These are phyloP conservation scores for Hippopotamus amphibius DNA, from an alignment of 2,113 vertebrate genomes.

Conservation along the genomic window DNA sequence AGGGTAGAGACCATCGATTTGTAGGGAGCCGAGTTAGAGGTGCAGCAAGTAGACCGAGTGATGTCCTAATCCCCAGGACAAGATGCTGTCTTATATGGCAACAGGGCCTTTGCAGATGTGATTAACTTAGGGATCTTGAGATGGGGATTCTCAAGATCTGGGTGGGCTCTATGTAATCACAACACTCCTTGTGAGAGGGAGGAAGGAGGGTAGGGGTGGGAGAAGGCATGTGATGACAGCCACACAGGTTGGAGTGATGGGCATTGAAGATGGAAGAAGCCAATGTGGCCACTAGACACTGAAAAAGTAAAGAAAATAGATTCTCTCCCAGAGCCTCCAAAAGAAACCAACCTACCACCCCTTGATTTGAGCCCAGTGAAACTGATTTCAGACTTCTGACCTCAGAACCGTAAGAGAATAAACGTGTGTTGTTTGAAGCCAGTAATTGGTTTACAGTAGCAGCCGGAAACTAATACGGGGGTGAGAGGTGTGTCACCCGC, in stretches of 20 bases:
- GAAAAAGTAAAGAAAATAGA: not conserved
- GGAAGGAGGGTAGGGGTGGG: rapidly evolving
- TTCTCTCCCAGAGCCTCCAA: not conserved
- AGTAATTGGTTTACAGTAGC: rapidly evolving
- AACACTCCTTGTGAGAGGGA: not conserved
- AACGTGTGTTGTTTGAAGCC: not conserved
- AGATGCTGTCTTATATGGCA: not conserved
- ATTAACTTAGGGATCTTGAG: not conserved
- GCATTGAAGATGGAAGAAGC: not conserved
- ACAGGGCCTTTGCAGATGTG: not conserved
- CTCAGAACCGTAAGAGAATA: rapidly evolving
- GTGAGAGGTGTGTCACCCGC: rapidly evolving
- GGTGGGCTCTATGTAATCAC: not conserved
- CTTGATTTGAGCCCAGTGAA: not conserved
- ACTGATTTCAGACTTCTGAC: not conserved
- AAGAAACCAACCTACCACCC: not conserved
- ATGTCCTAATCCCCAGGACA: rapidly evolving
- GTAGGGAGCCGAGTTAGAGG: not conserved
- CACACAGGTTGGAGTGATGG: not conserved
- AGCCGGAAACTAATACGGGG: rapidly evolving
- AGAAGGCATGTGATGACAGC: rapidly evolving
- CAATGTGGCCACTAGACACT: rapidly evolving
- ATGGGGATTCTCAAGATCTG: not conserved
- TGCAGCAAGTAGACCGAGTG: rapidly evolving
- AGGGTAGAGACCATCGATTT: not conserved